phyloP scores from a whole-genome alignment of 2,113 vertebrate species.

The Sciurus niger region DNA sequence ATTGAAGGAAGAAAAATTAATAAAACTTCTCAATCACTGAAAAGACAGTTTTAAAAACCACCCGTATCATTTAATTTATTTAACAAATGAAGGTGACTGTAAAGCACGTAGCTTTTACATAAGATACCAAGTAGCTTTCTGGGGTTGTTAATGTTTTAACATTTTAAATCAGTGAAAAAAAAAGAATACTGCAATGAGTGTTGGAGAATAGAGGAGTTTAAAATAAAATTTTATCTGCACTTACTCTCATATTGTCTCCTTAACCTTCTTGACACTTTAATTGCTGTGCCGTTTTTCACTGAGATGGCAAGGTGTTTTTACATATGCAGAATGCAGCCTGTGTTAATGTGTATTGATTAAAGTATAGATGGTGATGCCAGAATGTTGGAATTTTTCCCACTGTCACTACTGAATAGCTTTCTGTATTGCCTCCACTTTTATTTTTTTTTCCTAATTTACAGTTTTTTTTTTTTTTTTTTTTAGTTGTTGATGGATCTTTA shows the following conservation, averaged over 20 bases:
- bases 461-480: too few species aligned
- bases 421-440: too few species aligned
- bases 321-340: constrained; percentile 62
- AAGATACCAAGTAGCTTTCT: not conserved
- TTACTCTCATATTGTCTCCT: constrained; percentile 61
- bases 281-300: constrained; percentile 64
- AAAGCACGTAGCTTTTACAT: not conserved
- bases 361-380: not conserved
- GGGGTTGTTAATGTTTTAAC: constrained; percentile 17
- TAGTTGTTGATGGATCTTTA: too few species aligned
- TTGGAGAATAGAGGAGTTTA: constrained; percentile 15
- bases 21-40: not conserved
- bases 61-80: not conserved
- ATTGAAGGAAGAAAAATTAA: not conserved
- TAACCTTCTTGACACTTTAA: constrained; percentile 71
- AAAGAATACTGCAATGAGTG: not conserved
- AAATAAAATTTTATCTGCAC: constrained; percentile 58
- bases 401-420: not conserved
- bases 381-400: not conserved
- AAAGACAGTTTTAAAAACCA: not conserved
- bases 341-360: constrained; percentile 74
- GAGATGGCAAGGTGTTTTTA: constrained; percentile 6
- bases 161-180: constrained; percentile 11
- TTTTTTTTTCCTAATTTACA: too few species aligned
- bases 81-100: not conserved